Conservation (phyloP, 2,888 invertebrate genomes). For the Hirtodrosophila confusa region DNA sequence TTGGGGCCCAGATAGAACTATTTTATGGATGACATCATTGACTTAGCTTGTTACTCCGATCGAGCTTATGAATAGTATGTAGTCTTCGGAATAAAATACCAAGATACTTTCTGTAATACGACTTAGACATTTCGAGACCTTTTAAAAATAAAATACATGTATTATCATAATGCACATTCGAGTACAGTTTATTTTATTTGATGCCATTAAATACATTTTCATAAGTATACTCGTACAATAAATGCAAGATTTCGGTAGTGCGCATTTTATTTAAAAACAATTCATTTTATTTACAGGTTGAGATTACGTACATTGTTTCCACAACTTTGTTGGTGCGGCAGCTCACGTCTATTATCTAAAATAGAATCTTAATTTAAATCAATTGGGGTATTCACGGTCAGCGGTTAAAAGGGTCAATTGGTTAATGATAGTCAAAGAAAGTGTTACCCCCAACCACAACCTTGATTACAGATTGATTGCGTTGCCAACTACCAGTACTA, state of each 20-base stretch:
- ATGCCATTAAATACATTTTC: conserved; percentile 52
- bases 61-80: no score
- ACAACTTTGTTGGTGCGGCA: conserved; percentile 7
- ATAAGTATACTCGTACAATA: conserved; percentile 39
- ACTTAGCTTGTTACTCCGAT: no score
- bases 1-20: no score
- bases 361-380: conserved; percentile 10
- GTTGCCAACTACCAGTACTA: no score
- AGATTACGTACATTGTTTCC: conserved; percentile 51
- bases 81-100: no score
- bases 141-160: not conserved
- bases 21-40: no score
- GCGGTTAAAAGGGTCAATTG: no score
- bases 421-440: no score
- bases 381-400: conserved; percentile 1
- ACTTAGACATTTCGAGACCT: no score
- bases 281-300: conserved; percentile 56
- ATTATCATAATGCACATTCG: conserved; percentile 19
- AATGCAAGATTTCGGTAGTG: conserved; percentile 47
- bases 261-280: conserved; percentile 35
- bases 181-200: conserved; percentile 53
- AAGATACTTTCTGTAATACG: no score
- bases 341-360: not conserved
- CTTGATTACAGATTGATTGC: no score
- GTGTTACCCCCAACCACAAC: no score